phyloP scores from a whole-genome alignment of 2,113 vertebrate genomes.

The Rhinolophus ferrumequinum region DNA sequence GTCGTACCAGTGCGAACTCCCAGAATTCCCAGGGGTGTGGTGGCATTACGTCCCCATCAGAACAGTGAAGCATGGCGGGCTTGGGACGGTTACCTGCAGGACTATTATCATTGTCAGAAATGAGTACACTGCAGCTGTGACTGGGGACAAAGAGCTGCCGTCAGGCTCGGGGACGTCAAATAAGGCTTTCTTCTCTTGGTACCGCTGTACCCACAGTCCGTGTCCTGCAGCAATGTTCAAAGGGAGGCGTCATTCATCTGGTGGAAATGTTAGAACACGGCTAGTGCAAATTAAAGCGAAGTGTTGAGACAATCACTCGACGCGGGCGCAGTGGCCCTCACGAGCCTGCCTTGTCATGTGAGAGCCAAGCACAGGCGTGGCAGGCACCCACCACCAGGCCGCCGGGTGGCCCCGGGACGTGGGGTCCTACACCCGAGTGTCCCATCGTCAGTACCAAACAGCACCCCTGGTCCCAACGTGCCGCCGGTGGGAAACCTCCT shows the following conservation, averaged over 20 bases:
- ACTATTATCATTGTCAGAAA: conserved; percentile 98
- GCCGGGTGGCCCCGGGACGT: neutral
- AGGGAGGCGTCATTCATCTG: neutral
- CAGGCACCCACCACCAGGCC: accelerated
- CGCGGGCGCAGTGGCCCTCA: too few relatives aligned
- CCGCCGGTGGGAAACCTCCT: neutral
- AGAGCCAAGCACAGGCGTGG: neutral
- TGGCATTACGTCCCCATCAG: too few relatives aligned
- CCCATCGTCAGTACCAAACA: neutral
- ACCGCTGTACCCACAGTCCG: conserved; percentile 94
- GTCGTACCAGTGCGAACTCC: too few relatives aligned
- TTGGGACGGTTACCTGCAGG: conserved; percentile 91
- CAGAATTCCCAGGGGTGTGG: too few relatives aligned
- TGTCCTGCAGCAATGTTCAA: conserved; percentile 88
- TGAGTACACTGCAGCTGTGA: conserved; percentile 93
- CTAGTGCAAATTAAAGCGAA: neutral
- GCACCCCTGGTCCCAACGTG: accelerated
- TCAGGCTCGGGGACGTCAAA: conserved; percentile 94
- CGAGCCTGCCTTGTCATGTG: neutral
- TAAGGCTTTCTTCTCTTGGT: conserved; percentile 90
- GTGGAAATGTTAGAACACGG: too few relatives aligned
- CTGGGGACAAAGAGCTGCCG: conserved; percentile 92
- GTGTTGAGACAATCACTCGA: too few relatives aligned
- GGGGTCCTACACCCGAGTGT: neutral
- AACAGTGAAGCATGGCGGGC: too few relatives aligned